Evolutionary conservation across 2,113 vertebrate species (phyloP), one percentile per base, ranked within the genome.

Genomic region (Opisthocomus hoazin): DNA sequence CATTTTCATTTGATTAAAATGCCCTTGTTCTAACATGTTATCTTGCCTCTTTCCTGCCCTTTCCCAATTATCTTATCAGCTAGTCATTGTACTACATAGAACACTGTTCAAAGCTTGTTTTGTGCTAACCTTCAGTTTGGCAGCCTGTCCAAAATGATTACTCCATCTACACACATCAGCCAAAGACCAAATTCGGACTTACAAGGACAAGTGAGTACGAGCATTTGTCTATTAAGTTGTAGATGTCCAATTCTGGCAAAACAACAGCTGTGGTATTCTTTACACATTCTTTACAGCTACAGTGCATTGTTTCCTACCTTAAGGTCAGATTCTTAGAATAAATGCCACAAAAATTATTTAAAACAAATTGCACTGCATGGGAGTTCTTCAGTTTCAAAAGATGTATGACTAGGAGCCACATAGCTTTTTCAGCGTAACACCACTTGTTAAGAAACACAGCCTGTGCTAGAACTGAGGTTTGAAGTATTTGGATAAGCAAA

Each of bases 111-210:
- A 43, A 36, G 65, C 71, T 19, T 66, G 71, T 26, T 93, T 36
- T 74, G 86, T 84, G 73, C 86, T 81, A 95, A 90, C 81, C 87
- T 94, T 89, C 84, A n/a, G 11, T 86, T 68, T 94, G 87, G 84
- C 91, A 93, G 93, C 70, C 48, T 85, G 51, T 90, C 94, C 74
- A 91, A 41, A 93, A 56, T 3, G 24, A 92, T 94, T 87, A 75
- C 87, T 92, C 69, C 41, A 64, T 81, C 87, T 93, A 75, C 21
- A 48, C 11, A 56, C 13, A 8, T 9, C 78, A 75, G 45, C 86
- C 87, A 93, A 84, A 91, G 74, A 56, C 74, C 61, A 73, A 64
- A 82, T 29, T 48, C 94, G 95, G 84, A 89, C 84, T 84, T 76
- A 50, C 46, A 94, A 94, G 94, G 92, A 89, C 92, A 93, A 89